Conservation (phyloP, 30 jellyfish, hydroid and myxozoan species). For the Nemopilema nomurai region DNA sequence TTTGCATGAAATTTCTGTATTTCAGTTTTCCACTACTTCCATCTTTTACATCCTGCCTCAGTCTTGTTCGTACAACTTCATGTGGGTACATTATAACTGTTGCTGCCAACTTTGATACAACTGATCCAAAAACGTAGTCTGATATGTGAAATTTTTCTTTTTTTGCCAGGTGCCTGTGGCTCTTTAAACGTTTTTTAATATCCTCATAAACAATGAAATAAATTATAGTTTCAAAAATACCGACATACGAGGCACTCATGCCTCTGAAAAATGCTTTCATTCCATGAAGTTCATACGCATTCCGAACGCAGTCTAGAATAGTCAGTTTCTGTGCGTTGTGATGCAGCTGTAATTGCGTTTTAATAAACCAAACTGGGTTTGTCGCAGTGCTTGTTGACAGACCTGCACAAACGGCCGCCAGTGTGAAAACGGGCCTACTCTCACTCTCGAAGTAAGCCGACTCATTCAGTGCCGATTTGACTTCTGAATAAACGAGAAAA, state of each 20-base stretch:
- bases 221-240: slow-evolving; percentile 80
- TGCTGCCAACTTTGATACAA: slow-evolving; percentile 67
- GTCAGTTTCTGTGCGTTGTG: slow-evolving; percentile 32
- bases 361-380: slow-evolving; percentile 94
- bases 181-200: slow-evolving; percentile 47
- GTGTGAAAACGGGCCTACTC: slow-evolving; percentile 71
- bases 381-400: slow-evolving; percentile 83
- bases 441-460: slow-evolving; percentile 60
- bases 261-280: slow-evolving; percentile 83
- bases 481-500: slow-evolving; percentile 81
- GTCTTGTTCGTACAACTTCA: slow-evolving; percentile 90
- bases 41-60: slow-evolving; percentile 72
- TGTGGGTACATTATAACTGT: slow-evolving; percentile 84
- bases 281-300: slow-evolving; percentile 73
- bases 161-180: slow-evolving; percentile 6
- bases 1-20: slow-evolving; percentile 69
- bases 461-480: slow-evolving; percentile 55
- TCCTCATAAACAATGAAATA: slow-evolving; percentile 85
- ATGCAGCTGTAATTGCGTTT: slow-evolving; percentile 90
- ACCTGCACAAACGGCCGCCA: slow-evolving; percentile 93
- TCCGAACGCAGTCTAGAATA: slow-evolving; percentile 35
- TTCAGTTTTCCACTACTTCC: slow-evolving; percentile 53
- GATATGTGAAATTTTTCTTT: slow-evolving; percentile 53
- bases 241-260: slow-evolving; percentile 88
- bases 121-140: slow-evolving; percentile 65